Base-by-base conservation (phyloP, 35 echinoderm and acorn worm species). In the Acanthaster planci region DNA sequence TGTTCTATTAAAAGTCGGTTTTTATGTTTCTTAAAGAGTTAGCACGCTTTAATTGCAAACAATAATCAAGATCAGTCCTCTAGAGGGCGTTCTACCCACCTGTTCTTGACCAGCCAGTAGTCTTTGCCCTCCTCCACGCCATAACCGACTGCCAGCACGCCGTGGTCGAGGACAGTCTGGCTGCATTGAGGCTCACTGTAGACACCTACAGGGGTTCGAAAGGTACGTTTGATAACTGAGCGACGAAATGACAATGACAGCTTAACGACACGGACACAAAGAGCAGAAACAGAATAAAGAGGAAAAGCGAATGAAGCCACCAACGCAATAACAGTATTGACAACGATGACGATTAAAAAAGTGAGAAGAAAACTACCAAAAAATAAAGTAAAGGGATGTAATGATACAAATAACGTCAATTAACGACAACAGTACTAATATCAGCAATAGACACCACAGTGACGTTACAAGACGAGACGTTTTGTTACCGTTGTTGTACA, bases 21-120 rank as follows among this genome's bases (percentile, higher is more conserved):
- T n/a, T n/a, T n/a, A n/a, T n/a, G n/a, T n/a, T n/a, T n/a, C n/a
- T n/a, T n/a, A n/a, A n/a, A n/a, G n/a, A n/a, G n/a, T n/a, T n/a
- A n/a, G n/a, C n/a, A n/a, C n/a, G n/a, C n/a, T n/a, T n/a, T n/a
- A n/a, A n/a, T n/a, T n/a, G n/a, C n/a, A n/a, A n/a, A n/a, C n/a
- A n/a, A n/a, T n/a, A n/a, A n/a, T n/a, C n/a, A n/a, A n/a, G n/a
- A n/a, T n/a, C n/a, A n/a, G n/a, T n/a, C n/a, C 57, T 60, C 17
- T 5, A 19, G 27, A 18, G 31, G 76, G 37, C 35, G 14, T 55
- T 18, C 7, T 32, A 77, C 94, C 37, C 54, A 89, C 92, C 95
- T 97, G 91, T 97, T 97, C 81, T 97, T 97, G 0, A 97, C 95
- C 1, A 97, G 81, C 91, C 91, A 97, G 72, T 97, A 97, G 67